These are phyloP conservation scores for Eueremaeus valkanovi DNA, from an alignment of 2,888 invertebrate genomes.

Conservation along the genomic window DNA sequence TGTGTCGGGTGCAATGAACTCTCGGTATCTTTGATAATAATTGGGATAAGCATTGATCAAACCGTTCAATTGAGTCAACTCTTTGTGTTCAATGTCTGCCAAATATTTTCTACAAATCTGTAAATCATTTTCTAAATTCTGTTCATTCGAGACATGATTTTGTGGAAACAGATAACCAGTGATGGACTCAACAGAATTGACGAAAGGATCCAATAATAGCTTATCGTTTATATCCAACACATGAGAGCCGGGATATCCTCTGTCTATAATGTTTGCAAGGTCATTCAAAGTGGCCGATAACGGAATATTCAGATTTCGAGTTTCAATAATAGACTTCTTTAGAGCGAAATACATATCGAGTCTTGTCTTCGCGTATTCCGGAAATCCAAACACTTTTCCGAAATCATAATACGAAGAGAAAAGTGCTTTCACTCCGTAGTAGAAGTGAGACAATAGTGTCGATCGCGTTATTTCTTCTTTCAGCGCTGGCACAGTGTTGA, in stretches of 20 bases:
- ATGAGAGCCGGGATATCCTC: neutral
- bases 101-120: no score
- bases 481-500: neutral
- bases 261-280: neutral
- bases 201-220: neutral
- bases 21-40: no score
- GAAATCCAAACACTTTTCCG: constrained; percentile 16
- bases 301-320: neutral
- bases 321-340: neutral
- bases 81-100: no score
- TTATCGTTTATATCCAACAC: neutral
- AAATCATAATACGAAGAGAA: neutral
- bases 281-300: neutral
- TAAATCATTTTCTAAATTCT: no score
- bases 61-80: no score
- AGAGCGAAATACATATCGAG: neutral
- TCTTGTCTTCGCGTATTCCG: neutral
- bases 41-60: no score
- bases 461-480: neutral
- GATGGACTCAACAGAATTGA: neutral
- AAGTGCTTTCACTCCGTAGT: neutral
- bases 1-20: no score
- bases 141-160: neutral
- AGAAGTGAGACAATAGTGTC: neutral
- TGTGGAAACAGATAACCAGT: neutral